phyloP scores from a whole-genome alignment of 2,888 invertebrate species.

The Ornithoptera priamus region DNA sequence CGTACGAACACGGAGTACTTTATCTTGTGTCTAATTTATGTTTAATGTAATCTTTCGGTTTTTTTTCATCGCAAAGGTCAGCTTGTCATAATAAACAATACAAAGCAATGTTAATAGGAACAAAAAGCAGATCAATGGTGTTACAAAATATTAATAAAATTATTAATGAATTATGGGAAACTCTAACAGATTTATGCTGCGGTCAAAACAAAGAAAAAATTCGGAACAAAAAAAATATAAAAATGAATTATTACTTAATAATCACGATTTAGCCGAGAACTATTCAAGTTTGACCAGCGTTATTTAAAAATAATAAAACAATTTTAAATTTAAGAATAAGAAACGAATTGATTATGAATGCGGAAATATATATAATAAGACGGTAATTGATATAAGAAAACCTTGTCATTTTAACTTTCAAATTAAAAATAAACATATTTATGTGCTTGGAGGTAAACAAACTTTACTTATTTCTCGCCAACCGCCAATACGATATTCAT shows the following conservation, averaged over 20 bases:
- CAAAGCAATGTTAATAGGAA: too few species aligned
- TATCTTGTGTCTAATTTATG: not conserved
- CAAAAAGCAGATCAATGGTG: too few species aligned
- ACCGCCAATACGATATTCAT: not conserved
- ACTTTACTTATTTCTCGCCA: not conserved
- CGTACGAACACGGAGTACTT: not conserved
- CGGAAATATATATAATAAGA: not conserved
- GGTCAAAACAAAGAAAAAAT: too few species aligned
- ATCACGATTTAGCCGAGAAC: not conserved
- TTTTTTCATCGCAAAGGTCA: too few species aligned
- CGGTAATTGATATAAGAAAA: not conserved
- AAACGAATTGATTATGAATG: not conserved
- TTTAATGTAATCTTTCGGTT: too few species aligned
- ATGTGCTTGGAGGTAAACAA: not conserved
- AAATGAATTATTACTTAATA: not conserved
- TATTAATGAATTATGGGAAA: too few species aligned
- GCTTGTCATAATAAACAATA: too few species aligned
- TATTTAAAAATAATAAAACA: not conserved
- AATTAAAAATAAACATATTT: not conserved
- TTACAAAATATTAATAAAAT: too few species aligned
- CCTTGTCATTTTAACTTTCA: conserved; percentile 2
- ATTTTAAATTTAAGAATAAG: not conserved
- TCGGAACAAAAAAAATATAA: not conserved
- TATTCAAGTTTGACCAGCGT: not conserved
- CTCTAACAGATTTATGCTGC: too few species aligned